phyloP scores from a whole-genome alignment of 2,888 invertebrate species.

The Cistogaster globosa region DNA sequence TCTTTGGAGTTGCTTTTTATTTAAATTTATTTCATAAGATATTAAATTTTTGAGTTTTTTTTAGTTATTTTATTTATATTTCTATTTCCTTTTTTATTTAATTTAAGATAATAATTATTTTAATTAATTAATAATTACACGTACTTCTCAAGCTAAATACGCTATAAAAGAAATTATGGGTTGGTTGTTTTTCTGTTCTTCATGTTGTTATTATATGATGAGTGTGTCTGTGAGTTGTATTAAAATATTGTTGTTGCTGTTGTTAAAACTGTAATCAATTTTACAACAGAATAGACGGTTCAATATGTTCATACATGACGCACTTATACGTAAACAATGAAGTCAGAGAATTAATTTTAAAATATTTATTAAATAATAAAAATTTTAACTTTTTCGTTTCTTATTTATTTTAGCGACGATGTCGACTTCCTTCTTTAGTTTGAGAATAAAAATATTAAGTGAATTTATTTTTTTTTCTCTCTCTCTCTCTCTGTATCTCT shows the following conservation, averaged over 20 bases:
- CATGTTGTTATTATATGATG: conserved; percentile 18
- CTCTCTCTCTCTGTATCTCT: conserved; percentile 4
- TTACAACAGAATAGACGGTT: conserved; percentile 54
- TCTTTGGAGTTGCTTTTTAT: conserved; percentile 41
- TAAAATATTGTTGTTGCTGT: conserved; percentile 41
- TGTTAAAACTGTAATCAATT: conserved; percentile 32
- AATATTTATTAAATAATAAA: conserved; percentile 62
- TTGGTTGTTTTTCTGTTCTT: conserved; percentile 44
- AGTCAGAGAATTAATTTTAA: conserved; percentile 51
- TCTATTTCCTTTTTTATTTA: conserved; percentile 63
- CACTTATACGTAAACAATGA: conserved; percentile 54
- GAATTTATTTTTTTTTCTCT: conserved; percentile 1
- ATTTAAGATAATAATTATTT: conserved; percentile 71
- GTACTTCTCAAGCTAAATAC: conserved; percentile 64
- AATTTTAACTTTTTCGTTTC: conserved; percentile 52
- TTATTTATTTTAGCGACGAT: conserved; percentile 39
- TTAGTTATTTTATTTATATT: conserved; percentile 66
- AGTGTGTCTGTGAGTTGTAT: conserved; percentile 21
- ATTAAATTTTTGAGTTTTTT: conserved; percentile 44
- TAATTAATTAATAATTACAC: conserved; percentile 66
- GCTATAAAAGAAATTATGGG: conserved; percentile 57
- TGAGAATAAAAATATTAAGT: conserved; percentile 16
- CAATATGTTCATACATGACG: conserved; percentile 26
- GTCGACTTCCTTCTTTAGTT: neutral
- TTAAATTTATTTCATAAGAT: conserved; percentile 73